These are phyloP conservation scores for Chlamydotis undulata DNA, from an alignment of 2,113 vertebrate species.

Conservation along the genomic window DNA sequence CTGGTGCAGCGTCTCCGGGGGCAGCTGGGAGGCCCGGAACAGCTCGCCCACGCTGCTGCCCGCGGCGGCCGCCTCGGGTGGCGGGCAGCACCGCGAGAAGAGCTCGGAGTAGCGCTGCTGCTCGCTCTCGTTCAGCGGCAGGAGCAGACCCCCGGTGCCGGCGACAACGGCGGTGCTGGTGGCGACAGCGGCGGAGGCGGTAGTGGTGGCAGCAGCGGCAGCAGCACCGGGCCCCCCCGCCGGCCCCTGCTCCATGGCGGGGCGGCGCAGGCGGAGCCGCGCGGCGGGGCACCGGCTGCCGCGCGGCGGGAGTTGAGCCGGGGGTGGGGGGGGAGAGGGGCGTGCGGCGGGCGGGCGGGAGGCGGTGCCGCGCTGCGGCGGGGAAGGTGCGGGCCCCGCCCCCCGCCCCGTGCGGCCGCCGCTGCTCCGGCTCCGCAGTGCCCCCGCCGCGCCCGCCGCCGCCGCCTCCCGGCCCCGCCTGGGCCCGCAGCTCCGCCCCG, in stretches of 20 bases:
- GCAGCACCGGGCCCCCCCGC: not conserved
- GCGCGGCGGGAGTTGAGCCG: too few species aligned
- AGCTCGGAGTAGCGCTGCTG: slow-evolving; percentile 60
- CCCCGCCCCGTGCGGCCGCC: not conserved
- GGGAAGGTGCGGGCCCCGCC: not conserved
- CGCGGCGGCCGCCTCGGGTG: slow-evolving; percentile 52
- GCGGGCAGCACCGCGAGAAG: slow-evolving; percentile 52
- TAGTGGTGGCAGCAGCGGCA: fast-evolving
- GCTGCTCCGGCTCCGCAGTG: not conserved
- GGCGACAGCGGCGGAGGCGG: fast-evolving
- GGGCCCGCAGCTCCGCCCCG: not conserved
- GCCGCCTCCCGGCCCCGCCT: not conserved
- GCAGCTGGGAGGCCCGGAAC: slow-evolving; percentile 56
- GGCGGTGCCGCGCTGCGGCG: not conserved
- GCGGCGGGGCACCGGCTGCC: not conserved
- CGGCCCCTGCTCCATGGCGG: slow-evolving; percentile 23
- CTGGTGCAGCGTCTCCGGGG: slow-evolving; percentile 56
- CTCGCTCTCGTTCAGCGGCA: slow-evolving; percentile 31
- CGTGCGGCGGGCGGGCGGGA: not conserved
- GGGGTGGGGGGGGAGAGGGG: too few species aligned
- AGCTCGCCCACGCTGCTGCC: slow-evolving; percentile 55
- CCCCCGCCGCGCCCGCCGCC: not conserved
- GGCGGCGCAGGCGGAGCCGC: not conserved
- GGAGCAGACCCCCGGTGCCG: not conserved
- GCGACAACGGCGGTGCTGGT: fast-evolving